Conservation (phyloP, 2,113 vertebrate species). For the Myocastor coypus region DNA sequence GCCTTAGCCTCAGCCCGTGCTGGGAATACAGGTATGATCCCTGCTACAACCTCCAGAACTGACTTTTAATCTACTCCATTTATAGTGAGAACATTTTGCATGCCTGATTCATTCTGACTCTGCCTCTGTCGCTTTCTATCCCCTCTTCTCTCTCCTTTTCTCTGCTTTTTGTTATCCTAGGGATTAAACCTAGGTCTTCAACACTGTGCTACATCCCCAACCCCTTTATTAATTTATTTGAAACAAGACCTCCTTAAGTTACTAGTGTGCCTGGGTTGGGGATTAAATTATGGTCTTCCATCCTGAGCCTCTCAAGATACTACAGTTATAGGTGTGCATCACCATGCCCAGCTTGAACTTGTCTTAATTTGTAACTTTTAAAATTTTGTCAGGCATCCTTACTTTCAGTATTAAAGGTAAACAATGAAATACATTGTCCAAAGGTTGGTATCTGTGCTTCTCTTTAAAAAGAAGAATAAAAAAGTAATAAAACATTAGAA, state of each 20-base stretch:
- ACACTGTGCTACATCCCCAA: not conserved
- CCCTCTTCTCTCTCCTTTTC: not conserved
- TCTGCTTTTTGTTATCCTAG: not conserved
- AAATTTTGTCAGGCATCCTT: not conserved
- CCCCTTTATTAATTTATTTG: not conserved
- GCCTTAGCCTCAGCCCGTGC: not conserved
- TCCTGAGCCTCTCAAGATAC: not conserved
- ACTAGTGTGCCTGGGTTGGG: not conserved
- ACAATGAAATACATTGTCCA: no score
- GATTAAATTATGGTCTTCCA: not conserved
- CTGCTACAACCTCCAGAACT: not conserved
- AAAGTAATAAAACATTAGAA: no score
- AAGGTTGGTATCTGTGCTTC: no score
- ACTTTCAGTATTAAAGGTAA: conserved; percentile 47
- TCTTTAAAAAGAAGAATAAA: no score
- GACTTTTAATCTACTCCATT: conserved; percentile 38
- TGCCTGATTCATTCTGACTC: not conserved
- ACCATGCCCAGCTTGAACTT: not conserved
- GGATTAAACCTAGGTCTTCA: not conserved
- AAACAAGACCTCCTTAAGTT: not conserved
- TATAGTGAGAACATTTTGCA: not conserved
- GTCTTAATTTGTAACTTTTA: conserved; percentile 42
- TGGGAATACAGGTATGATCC: not conserved
- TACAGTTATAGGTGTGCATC: not conserved
- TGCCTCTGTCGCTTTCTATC: not conserved